These are phyloP conservation scores for Palythoa caribaeorum DNA, from an alignment of 92 coral and sea anemone species.

Conservation along the genomic window DNA sequence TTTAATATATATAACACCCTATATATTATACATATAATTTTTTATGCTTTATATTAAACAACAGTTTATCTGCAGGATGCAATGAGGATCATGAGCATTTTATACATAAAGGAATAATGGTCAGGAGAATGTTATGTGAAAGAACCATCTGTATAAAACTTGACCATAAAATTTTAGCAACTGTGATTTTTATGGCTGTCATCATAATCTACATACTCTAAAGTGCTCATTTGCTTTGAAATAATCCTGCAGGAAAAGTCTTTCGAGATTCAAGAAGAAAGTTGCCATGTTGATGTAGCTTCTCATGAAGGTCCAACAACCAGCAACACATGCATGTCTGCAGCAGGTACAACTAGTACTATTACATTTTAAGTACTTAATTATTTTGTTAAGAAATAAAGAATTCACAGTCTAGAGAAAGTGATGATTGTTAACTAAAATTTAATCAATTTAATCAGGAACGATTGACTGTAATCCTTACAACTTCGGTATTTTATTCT, in stretches of 20 bases:
- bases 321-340: not conserved
- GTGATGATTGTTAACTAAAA: not conserved
- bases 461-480: no score
- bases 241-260: not conserved
- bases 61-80: no score
- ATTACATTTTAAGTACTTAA: not conserved
- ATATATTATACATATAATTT: no score
- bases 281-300: not conserved
- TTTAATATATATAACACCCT: no score
- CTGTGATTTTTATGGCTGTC: not conserved
- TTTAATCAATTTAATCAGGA: no score
- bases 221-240: not conserved
- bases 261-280: not conserved
- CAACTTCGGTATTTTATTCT: no score
- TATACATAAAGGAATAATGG: no score
- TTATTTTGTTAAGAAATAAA: not conserved
- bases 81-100: no score
- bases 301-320: not conserved
- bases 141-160: no score
- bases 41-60: no score
- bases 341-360: not conserved
- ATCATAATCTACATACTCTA: not conserved
- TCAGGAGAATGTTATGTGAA: no score
- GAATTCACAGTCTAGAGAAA: not conserved
- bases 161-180: no score